Conservation (phyloP, 2,888 invertebrate species). For the Ceramica pisi region DNA sequence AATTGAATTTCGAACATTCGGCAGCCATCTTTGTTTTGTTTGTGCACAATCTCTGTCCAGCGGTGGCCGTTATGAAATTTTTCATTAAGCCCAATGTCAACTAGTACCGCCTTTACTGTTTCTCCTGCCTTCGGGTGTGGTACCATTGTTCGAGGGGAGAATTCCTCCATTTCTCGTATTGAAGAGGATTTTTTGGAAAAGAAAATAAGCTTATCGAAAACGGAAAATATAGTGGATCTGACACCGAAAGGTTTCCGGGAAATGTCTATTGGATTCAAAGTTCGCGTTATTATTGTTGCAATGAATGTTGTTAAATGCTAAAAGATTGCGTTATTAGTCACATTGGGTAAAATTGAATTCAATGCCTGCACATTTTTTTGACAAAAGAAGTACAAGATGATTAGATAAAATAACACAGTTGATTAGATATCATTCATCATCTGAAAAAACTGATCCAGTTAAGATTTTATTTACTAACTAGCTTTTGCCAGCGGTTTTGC, state of each 20-base stretch:
- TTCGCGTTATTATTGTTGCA: not conserved
- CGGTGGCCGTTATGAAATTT: conserved; percentile 80
- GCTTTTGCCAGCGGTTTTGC: too few relatives aligned
- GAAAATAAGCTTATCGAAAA: not conserved
- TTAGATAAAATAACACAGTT: not conserved
- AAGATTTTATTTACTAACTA: too few relatives aligned
- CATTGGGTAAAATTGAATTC: not conserved
- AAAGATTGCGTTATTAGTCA: too few relatives aligned
- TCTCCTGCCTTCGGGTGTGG: conserved; percentile 62
- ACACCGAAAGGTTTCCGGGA: not conserved
- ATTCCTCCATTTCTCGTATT: conserved; percentile 1
- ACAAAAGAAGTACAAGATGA: too few relatives aligned
- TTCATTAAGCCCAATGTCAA: conserved; percentile 82
- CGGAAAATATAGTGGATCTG: conserved; percentile 2
- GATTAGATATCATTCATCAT: too few relatives aligned
- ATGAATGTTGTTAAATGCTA: not conserved
- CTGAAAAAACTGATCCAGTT: too few relatives aligned
- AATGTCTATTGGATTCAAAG: not conserved
- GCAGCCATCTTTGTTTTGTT: conserved; percentile 65
- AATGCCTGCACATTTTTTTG: too few relatives aligned
- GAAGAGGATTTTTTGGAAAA: conserved; percentile 3
- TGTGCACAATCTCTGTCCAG: conserved; percentile 65
- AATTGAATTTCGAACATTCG: conserved; percentile 68
- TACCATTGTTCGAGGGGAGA: conserved; percentile 38
- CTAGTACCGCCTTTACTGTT: conserved; percentile 73